Conservation (phyloP, 2,113 vertebrate genomes). For the Callocephalon fimbriatum region DNA sequence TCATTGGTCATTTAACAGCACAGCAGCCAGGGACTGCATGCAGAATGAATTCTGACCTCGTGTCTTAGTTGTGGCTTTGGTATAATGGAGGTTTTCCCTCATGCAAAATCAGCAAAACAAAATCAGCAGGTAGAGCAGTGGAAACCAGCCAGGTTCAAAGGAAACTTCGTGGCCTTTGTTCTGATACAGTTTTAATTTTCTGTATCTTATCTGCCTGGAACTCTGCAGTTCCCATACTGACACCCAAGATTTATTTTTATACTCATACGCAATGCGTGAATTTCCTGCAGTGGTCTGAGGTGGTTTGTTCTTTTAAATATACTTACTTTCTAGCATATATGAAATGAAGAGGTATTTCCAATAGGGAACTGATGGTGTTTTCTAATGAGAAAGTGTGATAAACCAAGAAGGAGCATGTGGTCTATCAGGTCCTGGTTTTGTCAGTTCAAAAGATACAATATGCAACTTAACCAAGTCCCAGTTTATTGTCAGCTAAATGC, state of each 20-base stretch:
- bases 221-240: not conserved
- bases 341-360: not conserved
- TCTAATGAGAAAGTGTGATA: not conserved
- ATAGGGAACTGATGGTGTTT: not conserved
- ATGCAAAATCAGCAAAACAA: not conserved
- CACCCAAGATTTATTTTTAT: conserved; percentile 5
- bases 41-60: conserved; percentile 60
- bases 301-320: not conserved
- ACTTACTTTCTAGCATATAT: not conserved
- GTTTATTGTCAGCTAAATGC: conserved; percentile 20
- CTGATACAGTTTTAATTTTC: not conserved
- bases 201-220: not conserved
- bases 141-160: not conserved
- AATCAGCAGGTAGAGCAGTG: not conserved
- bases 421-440: not conserved
- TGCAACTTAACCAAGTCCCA: not conserved
- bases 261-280: not conserved
- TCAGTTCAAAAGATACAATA: conserved; percentile 14
- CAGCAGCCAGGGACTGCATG: conserved; percentile 70
- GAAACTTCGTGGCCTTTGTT: not conserved
- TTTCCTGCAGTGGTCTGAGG: conserved; percentile 4
- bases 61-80: conserved; percentile 13
- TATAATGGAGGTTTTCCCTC: not conserved
- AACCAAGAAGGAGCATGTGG: not conserved
- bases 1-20: conserved; percentile 83